Percentiles rank a stretch among this genome's conserved stretches.
These are phyloP conservation scores for Branchinecta lindahli DNA, from an alignment of 1,140 invertebrate genomes.

Conservation along the genomic window DNA sequence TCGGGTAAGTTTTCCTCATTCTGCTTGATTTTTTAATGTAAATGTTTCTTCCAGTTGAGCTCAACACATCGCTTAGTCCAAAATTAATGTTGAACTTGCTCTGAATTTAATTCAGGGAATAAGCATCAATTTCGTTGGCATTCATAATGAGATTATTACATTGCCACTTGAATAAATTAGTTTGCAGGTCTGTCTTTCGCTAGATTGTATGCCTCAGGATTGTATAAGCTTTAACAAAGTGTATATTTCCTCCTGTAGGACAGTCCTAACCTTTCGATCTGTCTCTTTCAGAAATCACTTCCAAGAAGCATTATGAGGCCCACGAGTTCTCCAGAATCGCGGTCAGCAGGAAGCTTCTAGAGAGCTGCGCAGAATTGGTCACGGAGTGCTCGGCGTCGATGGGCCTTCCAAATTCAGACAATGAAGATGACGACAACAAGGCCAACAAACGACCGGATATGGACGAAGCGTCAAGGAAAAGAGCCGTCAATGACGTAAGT, in stretches of 20 bases:
- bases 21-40: constrained; percentile 2
- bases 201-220: not conserved
- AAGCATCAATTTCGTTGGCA: not conserved
- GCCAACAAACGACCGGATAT: not conserved
- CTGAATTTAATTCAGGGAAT: not conserved
- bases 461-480: constrained; percentile 3
- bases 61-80: not conserved
- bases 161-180: not conserved
- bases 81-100: constrained; percentile 2
- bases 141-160: not conserved
- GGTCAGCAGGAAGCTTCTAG: not conserved
- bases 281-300: constrained; percentile 1
- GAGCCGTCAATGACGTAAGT: not conserved
- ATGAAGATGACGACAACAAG: not conserved
- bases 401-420: not conserved
- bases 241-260: constrained; percentile 1
- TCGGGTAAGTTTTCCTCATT: constrained; percentile 5
- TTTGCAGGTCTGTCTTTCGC: constrained; percentile 4
- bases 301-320: not conserved
- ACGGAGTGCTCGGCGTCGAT: not conserved
- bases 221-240: constrained; percentile 1
- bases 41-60: constrained; percentile 1
- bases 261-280: not conserved
- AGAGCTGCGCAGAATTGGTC: not conserved
- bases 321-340: not conserved